Percentiles rank a stretch among this genome's conserved stretches.
Conservation (phyloP, 2,113 vertebrate species). For the Tenrec ecaudatus region DNA sequence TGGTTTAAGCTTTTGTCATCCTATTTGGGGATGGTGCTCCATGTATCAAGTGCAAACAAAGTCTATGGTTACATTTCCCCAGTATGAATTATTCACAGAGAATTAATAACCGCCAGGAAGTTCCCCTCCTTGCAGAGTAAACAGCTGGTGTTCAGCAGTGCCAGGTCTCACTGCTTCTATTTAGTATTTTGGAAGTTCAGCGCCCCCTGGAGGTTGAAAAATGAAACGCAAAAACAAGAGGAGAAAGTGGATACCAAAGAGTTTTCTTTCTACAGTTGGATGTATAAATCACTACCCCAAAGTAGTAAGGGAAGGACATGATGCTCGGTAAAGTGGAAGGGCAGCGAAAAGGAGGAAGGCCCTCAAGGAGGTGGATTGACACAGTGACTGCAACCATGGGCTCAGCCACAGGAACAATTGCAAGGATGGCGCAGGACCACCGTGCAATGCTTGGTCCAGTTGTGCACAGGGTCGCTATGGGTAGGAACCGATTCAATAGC, state of each 20-base stretch:
- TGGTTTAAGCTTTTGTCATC: background rate
- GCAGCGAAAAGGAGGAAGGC: too few relatives aligned
- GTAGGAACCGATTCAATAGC: too few relatives aligned
- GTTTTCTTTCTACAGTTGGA: background rate
- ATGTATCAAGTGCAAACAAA: slow-evolving; percentile 21
- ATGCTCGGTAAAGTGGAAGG: too few relatives aligned
- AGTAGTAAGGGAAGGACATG: too few relatives aligned
- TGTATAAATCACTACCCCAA: background rate
- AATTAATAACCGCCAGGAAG: background rate
- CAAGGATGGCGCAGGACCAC: too few relatives aligned
- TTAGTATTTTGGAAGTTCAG: slow-evolving; percentile 70
- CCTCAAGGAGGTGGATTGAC: too few relatives aligned
- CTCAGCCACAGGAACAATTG: too few relatives aligned
- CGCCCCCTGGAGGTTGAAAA: slow-evolving; percentile 72
- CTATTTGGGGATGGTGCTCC: background rate
- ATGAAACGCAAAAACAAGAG: slow-evolving; percentile 34
- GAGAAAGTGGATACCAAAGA: background rate
- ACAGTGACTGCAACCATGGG: too few relatives aligned
- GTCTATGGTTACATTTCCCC: slow-evolving; percentile 13
- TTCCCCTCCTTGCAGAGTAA: background rate
- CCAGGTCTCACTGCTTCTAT: background rate
- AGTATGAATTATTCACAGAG: slow-evolving; percentile 43
- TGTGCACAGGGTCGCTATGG: too few relatives aligned
- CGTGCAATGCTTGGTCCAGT: too few relatives aligned
- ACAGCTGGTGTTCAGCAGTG: background rate